A percentile compares a stretch with the other conserved stretches of the same genome.
These are phyloP conservation scores for Catharus bicknelli DNA, from an alignment of 2,113 vertebrate species.

Conservation along the genomic window DNA sequence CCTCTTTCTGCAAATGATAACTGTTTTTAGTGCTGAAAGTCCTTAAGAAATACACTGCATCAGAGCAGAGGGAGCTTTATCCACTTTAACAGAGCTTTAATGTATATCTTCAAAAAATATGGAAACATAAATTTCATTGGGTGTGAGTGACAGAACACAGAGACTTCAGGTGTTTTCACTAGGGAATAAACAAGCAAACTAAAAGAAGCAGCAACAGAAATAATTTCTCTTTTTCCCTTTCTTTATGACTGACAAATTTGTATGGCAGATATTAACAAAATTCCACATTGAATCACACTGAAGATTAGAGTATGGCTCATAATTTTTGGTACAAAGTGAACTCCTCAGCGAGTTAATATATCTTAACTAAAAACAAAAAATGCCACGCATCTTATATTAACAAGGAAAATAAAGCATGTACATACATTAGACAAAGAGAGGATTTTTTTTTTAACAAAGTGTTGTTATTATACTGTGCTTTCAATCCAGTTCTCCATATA, in stretches of 20 bases:
- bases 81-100: not conserved
- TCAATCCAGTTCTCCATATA: constrained; percentile 32
- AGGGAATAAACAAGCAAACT: not conserved
- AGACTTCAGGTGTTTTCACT: not conserved
- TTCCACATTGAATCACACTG: constrained; percentile 1
- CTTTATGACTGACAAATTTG: constrained; percentile 6
- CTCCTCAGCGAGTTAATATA: constrained; percentile 30
- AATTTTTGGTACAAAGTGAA: constrained; percentile 40
- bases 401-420: not conserved
- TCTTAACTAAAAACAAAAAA: constrained; percentile 58
- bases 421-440: constrained; percentile 23
- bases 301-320: constrained; percentile 26
- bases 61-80: not conserved
- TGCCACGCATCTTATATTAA: not conserved
- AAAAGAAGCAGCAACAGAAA: not conserved
- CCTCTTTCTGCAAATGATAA: not conserved
- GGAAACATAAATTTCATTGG: not conserved
- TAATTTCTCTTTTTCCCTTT: not conserved
- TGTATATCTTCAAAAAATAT: not conserved
- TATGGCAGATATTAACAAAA: constrained; percentile 20
- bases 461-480: not conserved
- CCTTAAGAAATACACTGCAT: not conserved
- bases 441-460: not conserved
- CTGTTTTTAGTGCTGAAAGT: not conserved
- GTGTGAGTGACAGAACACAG: not conserved